These are phyloP conservation scores for Halocynthia aurantium DNA, from an alignment of 23 tunicate species.

Conservation along the genomic window DNA sequence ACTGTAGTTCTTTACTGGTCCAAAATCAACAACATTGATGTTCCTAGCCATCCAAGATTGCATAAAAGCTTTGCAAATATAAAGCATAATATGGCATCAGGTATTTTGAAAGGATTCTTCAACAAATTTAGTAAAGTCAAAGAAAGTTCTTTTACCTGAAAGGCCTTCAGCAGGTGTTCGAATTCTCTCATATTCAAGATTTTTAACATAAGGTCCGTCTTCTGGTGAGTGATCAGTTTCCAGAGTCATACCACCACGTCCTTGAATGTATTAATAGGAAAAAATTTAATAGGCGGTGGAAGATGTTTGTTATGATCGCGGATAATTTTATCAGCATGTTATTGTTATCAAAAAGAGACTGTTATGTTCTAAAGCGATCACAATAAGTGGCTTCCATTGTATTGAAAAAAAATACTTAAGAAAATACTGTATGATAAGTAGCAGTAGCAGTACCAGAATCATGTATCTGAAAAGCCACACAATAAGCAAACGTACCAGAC, in stretches of 20 bases:
- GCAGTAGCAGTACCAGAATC: too few relatives aligned
- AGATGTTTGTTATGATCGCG: too few relatives aligned
- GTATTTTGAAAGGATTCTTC: neutral
- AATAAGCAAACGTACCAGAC: slow-evolving; percentile 33
- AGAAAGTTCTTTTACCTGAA: slow-evolving; percentile 25
- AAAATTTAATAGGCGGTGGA: too few relatives aligned
- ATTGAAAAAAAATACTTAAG: too few relatives aligned
- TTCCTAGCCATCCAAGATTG: slow-evolving; percentile 86
- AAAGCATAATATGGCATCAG: neutral
- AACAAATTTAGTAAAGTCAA: neutral
- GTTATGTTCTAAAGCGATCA: too few relatives aligned
- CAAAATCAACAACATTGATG: slow-evolving; percentile 57
- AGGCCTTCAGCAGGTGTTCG: slow-evolving; percentile 78
- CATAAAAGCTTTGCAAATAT: slow-evolving; percentile 45
- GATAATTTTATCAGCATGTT: too few relatives aligned
- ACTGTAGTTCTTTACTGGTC: slow-evolving; percentile 62
- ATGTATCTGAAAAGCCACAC: too few relatives aligned
- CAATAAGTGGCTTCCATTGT: too few relatives aligned
- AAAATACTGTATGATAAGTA: too few relatives aligned
- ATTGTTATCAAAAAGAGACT: too few relatives aligned
- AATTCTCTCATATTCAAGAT: slow-evolving; percentile 73
- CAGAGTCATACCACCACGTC: slow-evolving; percentile 42
- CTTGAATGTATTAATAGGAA: neutral
- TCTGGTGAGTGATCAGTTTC: slow-evolving; percentile 74
- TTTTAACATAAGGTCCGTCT: slow-evolving; percentile 79